phyloP scores from a whole-genome alignment of 2,113 vertebrate species.

The Dendropsophus ebraccatus region DNA sequence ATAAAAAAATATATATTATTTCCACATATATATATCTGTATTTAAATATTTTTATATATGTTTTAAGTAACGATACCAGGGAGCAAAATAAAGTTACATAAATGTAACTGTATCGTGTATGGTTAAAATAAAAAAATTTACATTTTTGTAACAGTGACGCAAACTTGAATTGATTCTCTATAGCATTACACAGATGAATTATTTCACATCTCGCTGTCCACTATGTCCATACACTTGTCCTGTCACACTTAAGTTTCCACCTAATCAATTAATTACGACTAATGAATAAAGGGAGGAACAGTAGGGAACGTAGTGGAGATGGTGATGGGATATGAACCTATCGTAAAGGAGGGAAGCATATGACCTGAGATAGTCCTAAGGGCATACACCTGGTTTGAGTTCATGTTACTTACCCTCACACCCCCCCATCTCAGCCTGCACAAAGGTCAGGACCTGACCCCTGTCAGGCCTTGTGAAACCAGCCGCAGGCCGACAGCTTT shows the following conservation, averaged over 20 bases:
- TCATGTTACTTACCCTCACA: conserved; percentile 52
- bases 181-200: background rate
- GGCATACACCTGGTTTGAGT: conserved; percentile 53
- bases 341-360: background rate
- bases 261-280: conserved; percentile 39
- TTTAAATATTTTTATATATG: too few relatives aligned
- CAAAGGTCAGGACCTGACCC: conserved; percentile 52
- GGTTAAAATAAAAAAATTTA: too few relatives aligned
- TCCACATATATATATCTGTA: too few relatives aligned
- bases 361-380: conserved; percentile 44
- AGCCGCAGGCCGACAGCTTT: conserved; percentile 52
- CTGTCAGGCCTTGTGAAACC: conserved; percentile 59
- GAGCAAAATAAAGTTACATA: too few relatives aligned
- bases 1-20: too few relatives aligned
- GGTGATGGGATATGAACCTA: conserved; percentile 4
- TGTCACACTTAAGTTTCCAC: conserved; percentile 23
- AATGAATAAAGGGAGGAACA: conserved; percentile 30
- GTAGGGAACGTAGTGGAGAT: background rate
- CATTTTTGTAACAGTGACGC: background rate
- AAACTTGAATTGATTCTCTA: background rate
- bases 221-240: background rate
- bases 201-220: background rate
- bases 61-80: too few relatives aligned
- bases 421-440: conserved; percentile 30
- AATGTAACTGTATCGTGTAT: too few relatives aligned